These are phyloP conservation scores for Coranthus polyacanthus DNA, from an alignment of 2,797 vertebrate genomes.

Conservation along the genomic window DNA sequence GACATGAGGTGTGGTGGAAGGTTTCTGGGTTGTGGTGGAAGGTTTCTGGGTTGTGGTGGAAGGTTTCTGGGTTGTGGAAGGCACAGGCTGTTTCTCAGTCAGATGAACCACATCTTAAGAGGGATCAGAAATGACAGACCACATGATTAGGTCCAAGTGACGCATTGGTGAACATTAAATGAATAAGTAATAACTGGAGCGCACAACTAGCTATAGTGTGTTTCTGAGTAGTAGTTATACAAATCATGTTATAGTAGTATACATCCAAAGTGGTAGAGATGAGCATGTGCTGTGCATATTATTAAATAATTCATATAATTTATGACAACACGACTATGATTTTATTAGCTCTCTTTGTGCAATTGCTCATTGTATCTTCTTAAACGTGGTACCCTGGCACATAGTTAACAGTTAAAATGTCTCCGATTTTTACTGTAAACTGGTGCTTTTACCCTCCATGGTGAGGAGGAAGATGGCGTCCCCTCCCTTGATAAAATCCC, in stretches of 20 bases:
- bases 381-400: too few species aligned
- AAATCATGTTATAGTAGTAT: not conserved
- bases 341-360: not conserved
- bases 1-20: fast-evolving
- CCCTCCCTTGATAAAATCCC: conserved; percentile 92
- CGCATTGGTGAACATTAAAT: not conserved
- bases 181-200: not conserved
- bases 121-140: not conserved
- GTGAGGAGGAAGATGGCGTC: conserved; percentile 90
- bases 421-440: not conserved
- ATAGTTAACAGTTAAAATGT: too few species aligned
- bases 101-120: conserved; percentile 88
- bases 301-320: not conserved
- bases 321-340: not conserved
- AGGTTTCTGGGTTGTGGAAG: conserved; percentile 43
- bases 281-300: conserved; percentile 1
- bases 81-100: conserved; percentile 63
- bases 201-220: not conserved
- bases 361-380: too few species aligned
- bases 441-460: conserved; percentile 87
- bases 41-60: conserved; percentile 34
- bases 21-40: not conserved
- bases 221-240: conserved; percentile 1
- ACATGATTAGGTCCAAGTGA: conserved; percentile 5
- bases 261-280: not conserved